phyloP scores from a whole-genome alignment of 1,140 invertebrate species.

The Gonatopus flavifemur region DNA sequence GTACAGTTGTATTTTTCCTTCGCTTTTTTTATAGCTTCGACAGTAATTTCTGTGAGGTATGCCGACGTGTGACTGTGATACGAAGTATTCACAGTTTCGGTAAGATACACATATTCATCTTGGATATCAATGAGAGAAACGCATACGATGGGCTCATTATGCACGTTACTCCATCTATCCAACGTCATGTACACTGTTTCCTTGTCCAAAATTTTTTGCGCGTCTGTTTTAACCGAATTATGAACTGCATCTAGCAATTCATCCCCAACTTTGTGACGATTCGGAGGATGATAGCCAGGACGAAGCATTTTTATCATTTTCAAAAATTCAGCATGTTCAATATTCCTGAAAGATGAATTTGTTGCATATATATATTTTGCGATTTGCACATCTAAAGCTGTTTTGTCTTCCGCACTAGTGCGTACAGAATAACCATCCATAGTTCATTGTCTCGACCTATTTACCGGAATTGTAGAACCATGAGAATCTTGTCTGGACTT shows the following conservation, averaged over 20 bases:
- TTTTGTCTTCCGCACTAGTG: too few species aligned
- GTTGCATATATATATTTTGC: constrained; percentile 24
- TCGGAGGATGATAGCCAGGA: constrained; percentile 20
- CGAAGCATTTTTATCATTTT: constrained; percentile 20
- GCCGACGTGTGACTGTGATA: constrained; percentile 7
- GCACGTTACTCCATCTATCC: constrained; percentile 22
- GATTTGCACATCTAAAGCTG: constrained; percentile 18
- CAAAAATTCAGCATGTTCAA: constrained; percentile 21
- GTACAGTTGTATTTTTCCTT: constrained; percentile 4
- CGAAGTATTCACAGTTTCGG: constrained; percentile 16
- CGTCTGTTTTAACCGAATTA: too few species aligned
- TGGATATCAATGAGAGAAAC: constrained; percentile 11
- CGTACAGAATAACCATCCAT: too few species aligned
- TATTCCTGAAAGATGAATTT: constrained; percentile 19
- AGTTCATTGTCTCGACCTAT: too few species aligned
- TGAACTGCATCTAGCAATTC: too few species aligned
- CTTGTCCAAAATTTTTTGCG: too few species aligned
- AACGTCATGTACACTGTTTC: constrained; percentile 13
- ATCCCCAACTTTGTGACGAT: too few species aligned
- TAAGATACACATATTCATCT: constrained; percentile 13
- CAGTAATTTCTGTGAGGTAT: constrained; percentile 4
- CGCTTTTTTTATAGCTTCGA: too few species aligned
- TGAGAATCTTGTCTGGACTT: too few species aligned
- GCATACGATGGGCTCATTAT: constrained; percentile 19
- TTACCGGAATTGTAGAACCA: too few species aligned